Percentiles rank a stretch among this genome's conserved stretches.
Conservation (phyloP, 2,888 invertebrate genomes). For the Drosophila dives region DNA sequence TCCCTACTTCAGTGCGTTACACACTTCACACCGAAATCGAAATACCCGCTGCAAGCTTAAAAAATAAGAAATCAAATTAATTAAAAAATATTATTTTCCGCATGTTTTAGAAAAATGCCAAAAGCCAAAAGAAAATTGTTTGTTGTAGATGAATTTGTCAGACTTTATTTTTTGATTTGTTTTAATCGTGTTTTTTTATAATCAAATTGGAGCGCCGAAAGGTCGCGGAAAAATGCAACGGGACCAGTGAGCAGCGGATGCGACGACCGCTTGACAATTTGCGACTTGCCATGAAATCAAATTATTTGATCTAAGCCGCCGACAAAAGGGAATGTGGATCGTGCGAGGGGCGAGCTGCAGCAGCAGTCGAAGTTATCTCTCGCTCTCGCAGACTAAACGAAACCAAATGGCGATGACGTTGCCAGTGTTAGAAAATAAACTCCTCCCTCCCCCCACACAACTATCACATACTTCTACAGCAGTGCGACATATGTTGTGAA, state of each 20-base stretch:
- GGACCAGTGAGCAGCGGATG: constrained; percentile 56
- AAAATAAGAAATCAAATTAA: constrained; percentile 60
- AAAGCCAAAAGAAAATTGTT: constrained; percentile 55
- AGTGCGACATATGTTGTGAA: constrained; percentile 76
- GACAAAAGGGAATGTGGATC: constrained; percentile 20
- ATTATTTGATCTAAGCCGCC: constrained; percentile 83
- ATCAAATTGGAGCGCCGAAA: constrained; percentile 64
- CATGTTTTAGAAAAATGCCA: constrained; percentile 49
- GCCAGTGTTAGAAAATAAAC: constrained; percentile 45
- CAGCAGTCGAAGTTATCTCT: constrained; percentile 21
- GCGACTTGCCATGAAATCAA: constrained; percentile 83
- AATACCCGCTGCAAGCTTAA: not conserved
- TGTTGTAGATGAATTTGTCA: constrained; percentile 28
- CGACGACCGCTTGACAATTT: constrained; percentile 79
- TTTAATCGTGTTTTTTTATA: constrained; percentile 31
- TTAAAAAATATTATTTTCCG: constrained; percentile 57
- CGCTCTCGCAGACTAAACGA: constrained; percentile 72
- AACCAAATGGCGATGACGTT: constrained; percentile 76
- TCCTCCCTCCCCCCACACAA: not conserved
- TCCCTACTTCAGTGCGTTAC: not conserved
- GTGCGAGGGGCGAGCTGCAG: constrained; percentile 19
- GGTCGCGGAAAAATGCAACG: constrained; percentile 41
- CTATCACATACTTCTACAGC: constrained; percentile 34
- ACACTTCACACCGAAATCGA: not conserved
- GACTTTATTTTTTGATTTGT: constrained; percentile 11